Percentiles rank a stretch among this genome's conserved stretches.
phyloP scores from a whole-genome alignment of 2,797 vertebrate species.

The Sebastes jordani region DNA sequence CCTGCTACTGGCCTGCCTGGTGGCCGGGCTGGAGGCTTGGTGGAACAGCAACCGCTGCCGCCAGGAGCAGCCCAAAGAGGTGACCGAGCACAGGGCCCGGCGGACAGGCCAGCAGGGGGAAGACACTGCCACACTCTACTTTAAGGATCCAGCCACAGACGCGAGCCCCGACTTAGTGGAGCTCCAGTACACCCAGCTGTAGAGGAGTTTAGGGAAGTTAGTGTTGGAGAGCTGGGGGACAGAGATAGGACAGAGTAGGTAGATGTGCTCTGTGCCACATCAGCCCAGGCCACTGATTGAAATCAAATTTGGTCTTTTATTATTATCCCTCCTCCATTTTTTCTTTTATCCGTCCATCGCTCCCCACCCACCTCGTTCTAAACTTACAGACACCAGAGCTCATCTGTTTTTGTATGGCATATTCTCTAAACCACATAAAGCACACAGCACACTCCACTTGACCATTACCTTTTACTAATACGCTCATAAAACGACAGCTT shows the following conservation, averaged over 20 bases:
- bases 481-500: neutral
- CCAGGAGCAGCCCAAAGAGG: constrained; percentile 97
- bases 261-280: constrained; percentile 34
- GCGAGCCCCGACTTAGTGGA: constrained; percentile 84
- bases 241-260: constrained; percentile 31
- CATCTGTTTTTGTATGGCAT: constrained; percentile 31
- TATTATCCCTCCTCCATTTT: constrained; percentile 25
- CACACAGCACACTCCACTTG: constrained; percentile 4
- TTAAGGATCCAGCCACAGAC: constrained; percentile 84
- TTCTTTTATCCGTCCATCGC: constrained; percentile 38
- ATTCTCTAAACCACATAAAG: neutral
- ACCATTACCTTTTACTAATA: constrained; percentile 41
- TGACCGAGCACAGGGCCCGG: constrained; percentile 85
- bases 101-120: constrained; percentile 78
- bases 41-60: constrained; percentile 96
- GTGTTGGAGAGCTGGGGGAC: constrained; percentile 11
- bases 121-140: constrained; percentile 87
- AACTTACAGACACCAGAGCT: constrained; percentile 17
- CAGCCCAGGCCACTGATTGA: constrained; percentile 66
- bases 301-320: constrained; percentile 83
- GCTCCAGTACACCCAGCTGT: constrained; percentile 85
- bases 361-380: constrained; percentile 13
- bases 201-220: constrained; percentile 51
- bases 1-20: constrained; percentile 95
- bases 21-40: constrained; percentile 96